Percentiles rank a stretch among this genome's conserved stretches.
phyloP scores from a whole-genome alignment of 2,113 vertebrate genomes.

The Alouatta palliata region DNA sequence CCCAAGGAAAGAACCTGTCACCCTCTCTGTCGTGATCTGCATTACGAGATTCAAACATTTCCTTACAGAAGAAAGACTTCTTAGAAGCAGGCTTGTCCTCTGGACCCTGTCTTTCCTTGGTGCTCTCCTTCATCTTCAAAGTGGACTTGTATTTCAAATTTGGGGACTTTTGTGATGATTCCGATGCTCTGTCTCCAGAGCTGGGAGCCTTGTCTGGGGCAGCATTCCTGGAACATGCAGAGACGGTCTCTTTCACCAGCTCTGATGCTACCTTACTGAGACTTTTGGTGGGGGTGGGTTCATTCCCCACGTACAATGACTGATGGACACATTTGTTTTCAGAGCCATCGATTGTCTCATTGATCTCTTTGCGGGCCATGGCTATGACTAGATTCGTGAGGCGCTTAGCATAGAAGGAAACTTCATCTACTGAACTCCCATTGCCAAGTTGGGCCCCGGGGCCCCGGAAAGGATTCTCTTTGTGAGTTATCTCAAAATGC shows the following conservation, averaged over 20 bases:
- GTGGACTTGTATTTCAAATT: slow-evolving; percentile 63
- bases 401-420: slow-evolving; percentile 78
- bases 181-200: slow-evolving; percentile 36
- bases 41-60: slow-evolving; percentile 71
- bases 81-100: slow-evolving; percentile 56
- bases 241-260: slow-evolving; percentile 60
- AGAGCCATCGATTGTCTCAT: slow-evolving; percentile 72
- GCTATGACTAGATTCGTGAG: slow-evolving; percentile 78
- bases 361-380: slow-evolving; percentile 74
- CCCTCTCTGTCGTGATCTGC: slow-evolving; percentile 58
- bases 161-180: background rate
- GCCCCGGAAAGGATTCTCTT: slow-evolving; percentile 31
- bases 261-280: slow-evolving; percentile 59
- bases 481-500: slow-evolving; percentile 70
- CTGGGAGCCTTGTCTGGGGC: slow-evolving; percentile 39
- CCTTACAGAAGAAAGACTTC: slow-evolving; percentile 76
- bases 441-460: background rate
- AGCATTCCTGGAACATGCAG: background rate
- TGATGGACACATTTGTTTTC: slow-evolving; percentile 68
- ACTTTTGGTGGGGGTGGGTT: slow-evolving; percentile 62
- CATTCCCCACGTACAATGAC: slow-evolving; percentile 65
- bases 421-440: slow-evolving; percentile 52
- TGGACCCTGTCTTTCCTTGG: slow-evolving; percentile 48
- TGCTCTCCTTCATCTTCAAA: slow-evolving; percentile 55
- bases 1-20: background rate